Evolutionary conservation across 2,113 vertebrate genomes (phyloP).

Genomic region (Hemicordylus capensis): DNA sequence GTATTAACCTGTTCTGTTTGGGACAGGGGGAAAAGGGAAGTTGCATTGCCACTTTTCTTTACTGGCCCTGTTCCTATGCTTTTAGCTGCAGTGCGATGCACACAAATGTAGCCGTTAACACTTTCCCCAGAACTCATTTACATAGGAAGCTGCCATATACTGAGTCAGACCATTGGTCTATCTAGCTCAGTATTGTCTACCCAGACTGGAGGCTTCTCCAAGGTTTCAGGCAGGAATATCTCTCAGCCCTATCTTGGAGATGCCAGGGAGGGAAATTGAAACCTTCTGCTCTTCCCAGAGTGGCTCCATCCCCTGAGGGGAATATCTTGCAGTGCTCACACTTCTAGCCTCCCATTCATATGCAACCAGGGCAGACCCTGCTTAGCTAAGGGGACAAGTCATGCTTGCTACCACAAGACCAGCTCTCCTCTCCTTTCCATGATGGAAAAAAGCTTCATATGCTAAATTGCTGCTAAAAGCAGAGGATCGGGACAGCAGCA

Average conservation of each 20-base stretch:
- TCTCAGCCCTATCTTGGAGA: too few species aligned
- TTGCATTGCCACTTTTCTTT: neutral
- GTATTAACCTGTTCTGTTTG: neutral
- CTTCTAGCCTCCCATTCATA: too few species aligned
- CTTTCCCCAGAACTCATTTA: neutral
- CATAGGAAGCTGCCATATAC: too few species aligned
- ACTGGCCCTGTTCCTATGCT: neutral
- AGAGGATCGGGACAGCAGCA: neutral
- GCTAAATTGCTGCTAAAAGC: too few species aligned
- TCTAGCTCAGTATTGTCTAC: too few species aligned
- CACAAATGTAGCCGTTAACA: neutral
- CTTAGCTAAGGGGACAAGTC: neutral
- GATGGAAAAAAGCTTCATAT: neutral
- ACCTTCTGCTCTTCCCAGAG: too few species aligned
- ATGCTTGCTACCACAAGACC: too few species aligned
- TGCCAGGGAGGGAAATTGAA: neutral
- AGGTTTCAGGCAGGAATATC: too few species aligned
- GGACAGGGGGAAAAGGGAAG: neutral
- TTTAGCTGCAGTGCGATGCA: neutral
- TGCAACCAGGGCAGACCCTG: neutral
- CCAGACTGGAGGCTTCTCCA: too few species aligned
- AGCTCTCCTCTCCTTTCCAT: neutral
- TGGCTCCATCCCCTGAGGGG: too few species aligned
- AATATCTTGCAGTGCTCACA: too few species aligned
- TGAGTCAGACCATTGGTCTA: too few species aligned